Conservation (phyloP, 2,113 vertebrate genomes). For the Apistogramma diplotaenia region DNA sequence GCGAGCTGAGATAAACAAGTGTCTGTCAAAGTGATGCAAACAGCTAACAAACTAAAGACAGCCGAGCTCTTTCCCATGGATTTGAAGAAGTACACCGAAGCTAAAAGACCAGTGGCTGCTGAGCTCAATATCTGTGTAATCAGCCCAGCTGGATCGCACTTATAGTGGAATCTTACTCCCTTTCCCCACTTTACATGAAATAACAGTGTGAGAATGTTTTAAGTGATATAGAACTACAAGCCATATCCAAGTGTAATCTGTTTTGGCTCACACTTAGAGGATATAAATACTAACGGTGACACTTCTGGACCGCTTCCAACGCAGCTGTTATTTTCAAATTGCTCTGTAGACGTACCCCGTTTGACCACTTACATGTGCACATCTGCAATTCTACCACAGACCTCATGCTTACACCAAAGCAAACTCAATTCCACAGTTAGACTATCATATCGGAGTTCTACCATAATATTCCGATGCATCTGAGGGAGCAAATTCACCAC, state of each 20-base stretch:
- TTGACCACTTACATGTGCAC: too few relatives aligned
- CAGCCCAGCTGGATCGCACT: neutral
- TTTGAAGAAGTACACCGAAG: neutral
- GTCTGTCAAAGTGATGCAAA: conserved; percentile 12
- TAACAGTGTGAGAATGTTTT: neutral
- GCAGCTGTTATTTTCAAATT: too few relatives aligned
- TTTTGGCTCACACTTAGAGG: neutral
- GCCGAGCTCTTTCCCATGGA: neutral
- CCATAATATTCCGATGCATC: neutral
- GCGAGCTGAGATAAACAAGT: conserved; percentile 33
- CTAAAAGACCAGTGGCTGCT: neutral
- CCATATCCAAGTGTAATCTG: neutral
- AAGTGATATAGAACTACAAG: neutral
- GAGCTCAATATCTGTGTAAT: neutral
- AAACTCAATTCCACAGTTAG: too few relatives aligned
- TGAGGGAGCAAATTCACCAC: neutral
- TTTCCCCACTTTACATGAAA: neutral
- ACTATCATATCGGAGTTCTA: neutral
- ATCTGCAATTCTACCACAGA: too few relatives aligned
- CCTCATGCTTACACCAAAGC: too few relatives aligned
- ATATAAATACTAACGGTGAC: too few relatives aligned
- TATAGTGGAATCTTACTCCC: neutral
- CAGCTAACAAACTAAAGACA: neutral
- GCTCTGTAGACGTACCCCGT: too few relatives aligned
- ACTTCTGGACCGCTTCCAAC: neutral